phyloP scores from a whole-genome alignment of 2,888 invertebrate species.

The Pseudoips prasinana region DNA sequence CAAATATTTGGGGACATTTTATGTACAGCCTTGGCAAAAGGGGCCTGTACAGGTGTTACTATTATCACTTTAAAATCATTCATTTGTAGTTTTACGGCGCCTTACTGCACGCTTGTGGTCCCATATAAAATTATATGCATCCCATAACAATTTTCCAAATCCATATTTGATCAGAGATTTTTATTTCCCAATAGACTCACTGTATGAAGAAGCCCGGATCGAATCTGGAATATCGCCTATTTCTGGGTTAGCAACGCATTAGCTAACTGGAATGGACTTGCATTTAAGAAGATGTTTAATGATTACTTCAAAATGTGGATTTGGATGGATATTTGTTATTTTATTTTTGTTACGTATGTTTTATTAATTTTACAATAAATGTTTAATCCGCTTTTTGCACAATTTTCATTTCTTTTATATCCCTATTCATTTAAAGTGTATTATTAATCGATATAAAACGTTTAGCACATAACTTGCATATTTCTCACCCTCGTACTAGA shows the following conservation, averaged over 20 bases:
- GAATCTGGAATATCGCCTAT: slow-evolving; percentile 38
- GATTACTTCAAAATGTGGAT: slow-evolving; percentile 56
- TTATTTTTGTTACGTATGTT: slow-evolving; percentile 43
- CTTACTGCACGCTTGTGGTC: slow-evolving; percentile 23
- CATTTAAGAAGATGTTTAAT: slow-evolving; percentile 64
- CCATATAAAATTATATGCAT: slow-evolving; percentile 19
- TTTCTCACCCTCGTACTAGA: too few relatives aligned
- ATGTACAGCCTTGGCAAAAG: too few relatives aligned
- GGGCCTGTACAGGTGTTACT: too few relatives aligned
- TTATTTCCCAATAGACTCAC: slow-evolving; percentile 75
- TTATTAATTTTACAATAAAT: slow-evolving; percentile 58
- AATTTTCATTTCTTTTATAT: slow-evolving; percentile 24
- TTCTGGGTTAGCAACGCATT: slow-evolving; percentile 39
- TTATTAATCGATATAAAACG: too few relatives aligned
- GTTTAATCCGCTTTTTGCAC: slow-evolving; percentile 54
- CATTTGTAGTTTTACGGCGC: too few relatives aligned
- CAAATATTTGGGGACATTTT: too few relatives aligned
- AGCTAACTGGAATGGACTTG: slow-evolving; percentile 53
- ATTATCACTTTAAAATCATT: too few relatives aligned
- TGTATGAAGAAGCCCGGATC: slow-evolving; percentile 64
- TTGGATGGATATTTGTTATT: slow-evolving; percentile 60
- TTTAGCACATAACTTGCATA: too few relatives aligned
- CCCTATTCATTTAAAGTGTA: slow-evolving; percentile 2
- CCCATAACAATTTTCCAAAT: slow-evolving; percentile 53
- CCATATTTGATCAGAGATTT: slow-evolving; percentile 69